A percentile compares a stretch with the other conserved stretches of the same genome.
phyloP scores from a whole-genome alignment of 1,140 invertebrate genomes.

The Drosophila mauritiana region DNA sequence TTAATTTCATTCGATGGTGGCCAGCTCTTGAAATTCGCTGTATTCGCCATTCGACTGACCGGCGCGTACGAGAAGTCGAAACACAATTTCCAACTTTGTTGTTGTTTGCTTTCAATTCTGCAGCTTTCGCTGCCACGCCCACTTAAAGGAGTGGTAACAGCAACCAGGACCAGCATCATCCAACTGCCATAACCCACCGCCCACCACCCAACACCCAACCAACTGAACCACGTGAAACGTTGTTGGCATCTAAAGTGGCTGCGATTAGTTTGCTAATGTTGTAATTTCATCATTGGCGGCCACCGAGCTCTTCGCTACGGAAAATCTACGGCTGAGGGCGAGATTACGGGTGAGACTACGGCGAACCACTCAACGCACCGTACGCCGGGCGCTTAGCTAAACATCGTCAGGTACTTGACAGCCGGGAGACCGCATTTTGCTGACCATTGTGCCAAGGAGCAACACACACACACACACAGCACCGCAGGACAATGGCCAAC shows the following conservation, averaged over 20 bases:
- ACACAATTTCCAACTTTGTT: slow-evolving; percentile 70
- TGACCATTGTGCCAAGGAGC: slow-evolving; percentile 45
- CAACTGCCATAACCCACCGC: too few relatives aligned
- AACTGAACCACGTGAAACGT: slow-evolving; percentile 39
- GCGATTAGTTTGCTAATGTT: slow-evolving; percentile 83
- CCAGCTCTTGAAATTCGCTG: slow-evolving; percentile 65
- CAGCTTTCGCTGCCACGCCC: slow-evolving; percentile 41
- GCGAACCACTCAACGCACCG: slow-evolving; percentile 45
- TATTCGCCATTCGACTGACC: slow-evolving; percentile 34
- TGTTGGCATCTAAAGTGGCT: slow-evolving; percentile 78
- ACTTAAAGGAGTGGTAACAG: not conserved
- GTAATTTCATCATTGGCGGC: slow-evolving; percentile 77
- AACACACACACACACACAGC: not conserved
- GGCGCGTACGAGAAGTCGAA: slow-evolving; percentile 39
- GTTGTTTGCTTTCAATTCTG: slow-evolving; percentile 60
- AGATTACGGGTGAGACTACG: slow-evolving; percentile 9
- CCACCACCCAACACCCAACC: not conserved
- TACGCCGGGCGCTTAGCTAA: slow-evolving; percentile 68
- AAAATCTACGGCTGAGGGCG: not conserved
- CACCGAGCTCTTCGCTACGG: not conserved
- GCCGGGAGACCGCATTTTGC: slow-evolving; percentile 63
- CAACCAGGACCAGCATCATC: not conserved
- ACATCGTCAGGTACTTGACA: slow-evolving; percentile 80
- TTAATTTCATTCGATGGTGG: slow-evolving; percentile 44
- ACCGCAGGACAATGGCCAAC: slow-evolving; percentile 24